Evolutionary conservation across 1,140 invertebrate species (phyloP), one percentile per base, ranked within the genome.

Genomic region (Anastrepha obliqua): DNA sequence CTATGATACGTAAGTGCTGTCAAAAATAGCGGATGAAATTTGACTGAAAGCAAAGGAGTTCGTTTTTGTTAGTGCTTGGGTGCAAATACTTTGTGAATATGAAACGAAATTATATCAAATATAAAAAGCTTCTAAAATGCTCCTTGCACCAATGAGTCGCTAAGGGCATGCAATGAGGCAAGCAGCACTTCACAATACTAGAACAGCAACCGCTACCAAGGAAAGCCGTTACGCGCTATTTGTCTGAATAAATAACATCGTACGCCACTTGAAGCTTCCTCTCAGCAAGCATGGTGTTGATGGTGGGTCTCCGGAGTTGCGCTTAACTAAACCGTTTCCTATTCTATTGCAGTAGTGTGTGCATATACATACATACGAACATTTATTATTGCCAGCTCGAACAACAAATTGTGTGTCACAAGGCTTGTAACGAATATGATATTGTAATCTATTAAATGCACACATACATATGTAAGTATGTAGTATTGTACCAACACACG

Each of bases 401-500:
- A 81, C 44, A 81, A 55, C 74, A 81, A 81, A 81, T 81, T 47
- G 47, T 81, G n/a, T 81, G 47, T 55, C 47, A 81, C 74, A 81
- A 55, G 47, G 55, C 4, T 81, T 81, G n/a, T 81, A 55, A 55
- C 74, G 13, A 81, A 55, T 81, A 81, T 81, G 74, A 55, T 47
- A 81, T 81, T 81, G 74, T 81, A 55, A 81, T 81, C 74, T 81
- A 81, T 81, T 81, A 81, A 81, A 58, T 81, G 47, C 15, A 62
- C 15, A n/a, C 60, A 62, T n/a, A 62, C 60, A 62, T 62, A 62
- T n/a, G 60, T 62, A 62, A 9, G 29, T 29, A 29, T 29, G 29
- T 29, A 29, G 29, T 29, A 29, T 29, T 81, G 20, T 55, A 51
- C 42, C 44, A 47, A 39, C 9, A 29, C 7, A 74, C 4, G 9